Evolutionary conservation across 2,888 invertebrate species (phyloP).

Genomic region (Eupsilia transversa): DNA sequence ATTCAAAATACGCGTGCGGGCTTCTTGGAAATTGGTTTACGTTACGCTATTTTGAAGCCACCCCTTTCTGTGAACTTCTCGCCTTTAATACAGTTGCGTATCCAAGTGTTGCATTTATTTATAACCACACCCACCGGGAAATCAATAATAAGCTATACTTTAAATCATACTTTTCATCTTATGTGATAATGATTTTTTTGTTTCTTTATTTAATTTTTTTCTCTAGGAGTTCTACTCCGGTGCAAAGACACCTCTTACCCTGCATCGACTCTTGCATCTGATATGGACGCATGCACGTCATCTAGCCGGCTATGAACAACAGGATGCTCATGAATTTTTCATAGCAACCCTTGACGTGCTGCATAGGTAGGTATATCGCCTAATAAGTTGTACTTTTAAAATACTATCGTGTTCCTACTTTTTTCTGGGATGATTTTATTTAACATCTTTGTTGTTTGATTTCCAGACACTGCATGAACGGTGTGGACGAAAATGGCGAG

Average conservation of each 20-base stretch:
- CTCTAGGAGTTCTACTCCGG: slow-evolving; percentile 97
- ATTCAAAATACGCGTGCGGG: slow-evolving; percentile 1
- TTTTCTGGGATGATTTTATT: background rate
- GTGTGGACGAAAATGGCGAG: slow-evolving; percentile 84
- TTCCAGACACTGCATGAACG: slow-evolving; percentile 89
- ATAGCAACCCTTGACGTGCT: slow-evolving; percentile 98
- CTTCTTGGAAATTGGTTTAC: slow-evolving; percentile 42
- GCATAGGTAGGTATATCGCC: slow-evolving; percentile 90
- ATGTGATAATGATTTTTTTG: slow-evolving; percentile 28
- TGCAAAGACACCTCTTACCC: slow-evolving; percentile 95
- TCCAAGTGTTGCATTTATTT: slow-evolving; percentile 51
- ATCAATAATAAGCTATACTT: slow-evolving; percentile 44
- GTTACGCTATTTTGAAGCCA: slow-evolving; percentile 25
- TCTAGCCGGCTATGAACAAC: slow-evolving; percentile 98
- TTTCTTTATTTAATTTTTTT: slow-evolving; percentile 44
- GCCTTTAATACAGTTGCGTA: slow-evolving; percentile 39
- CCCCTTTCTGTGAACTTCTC: slow-evolving; percentile 52
- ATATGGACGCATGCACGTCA: slow-evolving; percentile 99
- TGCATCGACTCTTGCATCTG: slow-evolving; percentile 96
- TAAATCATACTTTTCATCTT: background rate
- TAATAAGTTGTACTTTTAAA: background rate
- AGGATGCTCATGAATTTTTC: slow-evolving; percentile 99
- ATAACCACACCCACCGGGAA: slow-evolving; percentile 34
- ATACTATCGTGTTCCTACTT: background rate
- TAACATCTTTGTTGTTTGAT: background rate